These are phyloP conservation scores for Limnephilus marmoratus DNA, from an alignment of 2,888 invertebrate species.

Conservation along the genomic window DNA sequence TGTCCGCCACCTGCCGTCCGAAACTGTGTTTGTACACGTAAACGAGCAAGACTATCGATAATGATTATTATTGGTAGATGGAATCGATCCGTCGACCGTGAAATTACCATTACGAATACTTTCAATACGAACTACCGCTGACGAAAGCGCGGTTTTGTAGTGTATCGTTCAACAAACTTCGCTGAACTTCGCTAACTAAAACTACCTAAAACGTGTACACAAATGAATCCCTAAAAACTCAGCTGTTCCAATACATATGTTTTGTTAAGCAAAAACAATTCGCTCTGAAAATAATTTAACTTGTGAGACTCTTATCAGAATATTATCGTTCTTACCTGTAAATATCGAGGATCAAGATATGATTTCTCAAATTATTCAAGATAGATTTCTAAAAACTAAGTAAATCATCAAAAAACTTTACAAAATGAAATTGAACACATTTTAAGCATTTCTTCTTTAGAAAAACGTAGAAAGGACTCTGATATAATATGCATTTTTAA, in stretches of 20 bases:
- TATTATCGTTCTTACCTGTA: neutral
- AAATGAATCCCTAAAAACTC: neutral
- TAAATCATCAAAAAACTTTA: neutral
- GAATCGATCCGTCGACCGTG: neutral
- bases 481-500: no score
- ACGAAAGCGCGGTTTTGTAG: neutral
- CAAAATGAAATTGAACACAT: no score
- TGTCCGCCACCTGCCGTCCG: conserved; percentile 6
- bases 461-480: no score
- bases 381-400: no score
- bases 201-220: no score
- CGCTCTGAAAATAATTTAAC: neutral
- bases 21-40: conserved; percentile 24
- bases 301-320: neutral
- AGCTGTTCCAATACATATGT: no score
- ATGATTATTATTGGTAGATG: neutral
- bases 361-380: neutral
- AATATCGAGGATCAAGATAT: neutral
- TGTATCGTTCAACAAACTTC: neutral
- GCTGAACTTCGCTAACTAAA: no score
- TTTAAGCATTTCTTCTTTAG: no score
- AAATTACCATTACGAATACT: conserved; percentile 6
- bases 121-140: neutral
- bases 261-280: neutral
- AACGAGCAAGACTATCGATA: conserved; percentile 9